phyloP scores from a whole-genome alignment of 2,113 vertebrate species.

The Bambusicola thoracicus region DNA sequence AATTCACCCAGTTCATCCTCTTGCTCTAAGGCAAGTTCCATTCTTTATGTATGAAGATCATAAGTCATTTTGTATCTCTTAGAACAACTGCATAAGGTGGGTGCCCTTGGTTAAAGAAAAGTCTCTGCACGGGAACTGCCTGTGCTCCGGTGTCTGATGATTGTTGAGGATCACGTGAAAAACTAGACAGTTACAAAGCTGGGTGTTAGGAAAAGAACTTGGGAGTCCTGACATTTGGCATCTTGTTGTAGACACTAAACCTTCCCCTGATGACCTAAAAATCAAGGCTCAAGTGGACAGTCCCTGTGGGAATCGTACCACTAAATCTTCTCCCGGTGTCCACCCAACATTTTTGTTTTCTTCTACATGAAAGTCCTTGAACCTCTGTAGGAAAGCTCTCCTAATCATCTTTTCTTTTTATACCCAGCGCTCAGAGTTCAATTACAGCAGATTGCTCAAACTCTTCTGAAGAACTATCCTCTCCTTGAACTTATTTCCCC shows the following conservation, averaged over 20 bases:
- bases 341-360: not conserved
- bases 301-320: rapidly evolving
- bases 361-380: not conserved
- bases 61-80: not conserved
- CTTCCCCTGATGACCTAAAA: not conserved
- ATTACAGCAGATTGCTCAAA: not conserved
- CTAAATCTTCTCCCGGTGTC: not conserved
- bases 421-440: not conserved
- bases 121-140: not conserved
- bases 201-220: not conserved
- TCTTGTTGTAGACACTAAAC: not conserved
- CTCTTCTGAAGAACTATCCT: not conserved
- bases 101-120: not conserved
- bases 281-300: not conserved
- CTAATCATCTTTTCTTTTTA: not conserved
- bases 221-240: not conserved
- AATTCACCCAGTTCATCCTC: not conserved
- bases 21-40: not conserved
- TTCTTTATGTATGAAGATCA: rapidly evolving
- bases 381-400: not conserved
- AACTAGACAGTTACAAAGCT: not conserved
- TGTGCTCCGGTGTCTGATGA: not conserved
- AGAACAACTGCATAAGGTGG: not conserved
- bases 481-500: not conserved
- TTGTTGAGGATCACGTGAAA: not conserved